These are phyloP conservation scores for Coecobrya sp. DNA, from an alignment of 2,888 invertebrate genomes.

Conservation along the genomic window DNA sequence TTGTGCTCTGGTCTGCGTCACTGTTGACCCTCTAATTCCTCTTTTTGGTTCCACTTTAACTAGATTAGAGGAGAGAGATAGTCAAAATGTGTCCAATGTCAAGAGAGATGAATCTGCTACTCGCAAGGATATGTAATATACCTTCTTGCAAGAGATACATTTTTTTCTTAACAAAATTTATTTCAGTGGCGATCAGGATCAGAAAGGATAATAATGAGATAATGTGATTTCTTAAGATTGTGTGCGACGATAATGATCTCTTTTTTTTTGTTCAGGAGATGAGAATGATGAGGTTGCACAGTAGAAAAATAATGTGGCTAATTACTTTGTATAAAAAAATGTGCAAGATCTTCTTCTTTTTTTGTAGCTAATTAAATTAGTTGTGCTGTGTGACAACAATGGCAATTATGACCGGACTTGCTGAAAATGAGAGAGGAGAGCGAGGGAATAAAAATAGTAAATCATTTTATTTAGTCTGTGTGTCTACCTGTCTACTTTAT, in stretches of 20 bases:
- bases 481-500: too few species aligned
- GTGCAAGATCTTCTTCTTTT: neutral
- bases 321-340: neutral
- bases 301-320: neutral
- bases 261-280: neutral
- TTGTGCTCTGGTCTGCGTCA: constrained; percentile 57
- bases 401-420: neutral
- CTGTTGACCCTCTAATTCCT: constrained; percentile 77
- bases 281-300: neutral
- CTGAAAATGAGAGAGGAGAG: too few species aligned
- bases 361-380: neutral
- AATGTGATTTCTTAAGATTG: neutral
- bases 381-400: neutral
- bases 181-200: too few species aligned
- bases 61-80: constrained; percentile 58
- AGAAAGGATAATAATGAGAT: neutral
- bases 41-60: constrained; percentile 75
- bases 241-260: neutral
- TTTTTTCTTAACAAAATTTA: too few species aligned
- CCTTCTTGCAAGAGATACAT: neutral
- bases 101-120: constrained; percentile 63
- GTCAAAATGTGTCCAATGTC: constrained; percentile 70
- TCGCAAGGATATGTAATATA: constrained; percentile 56
- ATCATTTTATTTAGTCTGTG: too few species aligned
- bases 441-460: neutral